Conservation (phyloP, 2,113 vertebrate species). For the Athene cunicularia region DNA sequence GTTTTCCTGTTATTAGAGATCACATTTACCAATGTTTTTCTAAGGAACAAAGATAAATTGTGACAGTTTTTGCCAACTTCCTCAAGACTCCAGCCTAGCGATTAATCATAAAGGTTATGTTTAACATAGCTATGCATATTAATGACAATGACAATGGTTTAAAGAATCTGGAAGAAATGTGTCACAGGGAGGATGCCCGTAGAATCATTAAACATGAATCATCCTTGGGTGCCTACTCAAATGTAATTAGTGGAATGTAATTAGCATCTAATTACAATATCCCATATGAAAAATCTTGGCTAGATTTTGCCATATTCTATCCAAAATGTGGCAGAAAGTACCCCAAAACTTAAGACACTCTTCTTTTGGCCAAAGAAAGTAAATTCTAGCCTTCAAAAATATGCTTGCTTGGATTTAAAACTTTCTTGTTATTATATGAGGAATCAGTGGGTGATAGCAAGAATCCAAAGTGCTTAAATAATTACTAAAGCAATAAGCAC, state of each 20-base stretch:
- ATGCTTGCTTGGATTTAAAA: background rate
- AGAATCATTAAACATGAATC: conserved; percentile 70
- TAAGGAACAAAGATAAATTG: background rate
- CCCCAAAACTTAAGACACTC: background rate
- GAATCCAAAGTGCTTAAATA: background rate
- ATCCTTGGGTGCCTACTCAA: conserved; percentile 71
- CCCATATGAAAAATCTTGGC: conserved; percentile 55
- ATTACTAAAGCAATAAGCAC: background rate
- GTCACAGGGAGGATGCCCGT: conserved; percentile 50
- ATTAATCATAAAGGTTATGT: conserved; percentile 28
- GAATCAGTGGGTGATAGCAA: background rate
- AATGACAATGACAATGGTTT: conserved; percentile 1
- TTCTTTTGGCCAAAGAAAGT: background rate
- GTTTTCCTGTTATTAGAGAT: background rate
- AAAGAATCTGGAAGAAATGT: conserved; percentile 31
- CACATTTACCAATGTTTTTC: background rate
- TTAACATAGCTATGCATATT: conserved; percentile 1
- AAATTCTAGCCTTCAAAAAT: background rate
- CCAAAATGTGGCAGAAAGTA: conserved; percentile 15
- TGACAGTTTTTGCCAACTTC: background rate
- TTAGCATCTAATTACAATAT: conserved; percentile 83
- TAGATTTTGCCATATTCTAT: background rate
- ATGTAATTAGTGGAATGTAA: conserved; percentile 80
- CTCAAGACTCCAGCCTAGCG: background rate
- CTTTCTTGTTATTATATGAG: background rate